Percentiles rank a stretch among this genome's conserved stretches.
These are phyloP conservation scores for Arctopsyche grandis DNA, from an alignment of 1,140 invertebrate species.

Conservation along the genomic window DNA sequence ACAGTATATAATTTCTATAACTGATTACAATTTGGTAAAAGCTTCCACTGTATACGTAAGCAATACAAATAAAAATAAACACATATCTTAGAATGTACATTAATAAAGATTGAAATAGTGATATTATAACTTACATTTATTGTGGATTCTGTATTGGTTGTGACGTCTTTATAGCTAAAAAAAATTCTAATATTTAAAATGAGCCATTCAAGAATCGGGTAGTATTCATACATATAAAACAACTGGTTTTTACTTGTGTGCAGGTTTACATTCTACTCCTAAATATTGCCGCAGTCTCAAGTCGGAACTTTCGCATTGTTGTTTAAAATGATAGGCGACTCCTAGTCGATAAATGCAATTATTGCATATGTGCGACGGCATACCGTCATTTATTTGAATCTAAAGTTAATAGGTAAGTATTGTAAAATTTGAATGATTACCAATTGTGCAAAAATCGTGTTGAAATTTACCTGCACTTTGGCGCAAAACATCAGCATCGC, in stretches of 20 bases:
- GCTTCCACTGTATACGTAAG: too few species aligned
- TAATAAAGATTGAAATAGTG: background rate
- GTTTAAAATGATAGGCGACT: conserved; percentile 74
- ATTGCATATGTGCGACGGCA: conserved; percentile 73
- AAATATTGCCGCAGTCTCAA: conserved; percentile 70
- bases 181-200: background rate
- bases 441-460: background rate
- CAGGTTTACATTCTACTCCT: conserved; percentile 60
- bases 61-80: too few species aligned
- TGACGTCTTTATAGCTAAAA: conserved; percentile 59
- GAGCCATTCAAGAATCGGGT: conserved; percentile 20
- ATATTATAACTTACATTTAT: conserved; percentile 55
- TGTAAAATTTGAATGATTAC: background rate
- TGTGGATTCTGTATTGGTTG: conserved; percentile 61
- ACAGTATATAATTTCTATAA: too few species aligned
- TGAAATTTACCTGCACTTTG: conserved; percentile 66
- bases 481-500: conserved; percentile 74
- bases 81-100: too few species aligned
- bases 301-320: conserved; percentile 73
- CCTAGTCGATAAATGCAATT: conserved; percentile 73
- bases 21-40: too few species aligned
- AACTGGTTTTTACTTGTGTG: conserved; percentile 54
- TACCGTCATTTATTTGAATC: conserved; percentile 71
- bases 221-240: conserved; percentile 30
- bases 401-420: conserved; percentile 57